Conservation (phyloP, 1,140 invertebrate genomes). For the Anadara kagoshimensis region DNA sequence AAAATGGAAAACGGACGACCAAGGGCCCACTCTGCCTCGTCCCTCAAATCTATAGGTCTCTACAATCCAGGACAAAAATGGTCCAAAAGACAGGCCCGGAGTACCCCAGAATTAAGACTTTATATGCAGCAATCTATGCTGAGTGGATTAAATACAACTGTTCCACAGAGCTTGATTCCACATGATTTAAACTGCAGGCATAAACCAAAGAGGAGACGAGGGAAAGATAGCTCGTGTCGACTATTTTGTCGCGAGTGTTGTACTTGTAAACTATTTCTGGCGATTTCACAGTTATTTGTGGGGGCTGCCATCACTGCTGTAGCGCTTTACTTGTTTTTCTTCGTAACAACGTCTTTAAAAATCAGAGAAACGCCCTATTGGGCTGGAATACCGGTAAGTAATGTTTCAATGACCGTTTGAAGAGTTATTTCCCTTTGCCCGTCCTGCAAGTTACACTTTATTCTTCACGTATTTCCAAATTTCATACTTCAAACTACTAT, state of each 20-base stretch:
- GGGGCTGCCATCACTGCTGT: conserved; percentile 47
- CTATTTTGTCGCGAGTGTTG: conserved; percentile 45
- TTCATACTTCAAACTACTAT: too few relatives aligned
- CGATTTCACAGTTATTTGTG: conserved; percentile 46
- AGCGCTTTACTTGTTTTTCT: conserved; percentile 48
- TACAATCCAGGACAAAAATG: conserved; percentile 14
- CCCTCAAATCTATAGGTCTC: conserved; percentile 35
- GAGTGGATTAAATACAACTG: conserved; percentile 53
- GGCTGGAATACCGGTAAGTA: conserved; percentile 59
- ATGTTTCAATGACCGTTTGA: too few relatives aligned
- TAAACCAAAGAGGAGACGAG: conserved; percentile 15
- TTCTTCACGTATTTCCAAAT: too few relatives aligned
- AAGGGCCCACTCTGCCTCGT: conserved; percentile 51
- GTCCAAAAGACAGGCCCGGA: conserved; percentile 30
- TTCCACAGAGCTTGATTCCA: conserved; percentile 53
- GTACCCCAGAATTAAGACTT: conserved; percentile 47
- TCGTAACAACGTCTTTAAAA: conserved; percentile 36
- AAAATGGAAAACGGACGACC: conserved; percentile 35
- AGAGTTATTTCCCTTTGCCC: too few relatives aligned
- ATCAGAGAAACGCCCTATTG: conserved; percentile 54
- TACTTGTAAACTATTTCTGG: conserved; percentile 43
- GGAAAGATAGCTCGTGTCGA: conserved; percentile 8
- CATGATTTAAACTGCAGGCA: conserved; percentile 40
- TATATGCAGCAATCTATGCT: conserved; percentile 51
- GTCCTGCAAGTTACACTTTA: too few relatives aligned